Base-by-base conservation (phyloP, 2,113 vertebrate genomes). In the Peucedramus taeniatus region DNA sequence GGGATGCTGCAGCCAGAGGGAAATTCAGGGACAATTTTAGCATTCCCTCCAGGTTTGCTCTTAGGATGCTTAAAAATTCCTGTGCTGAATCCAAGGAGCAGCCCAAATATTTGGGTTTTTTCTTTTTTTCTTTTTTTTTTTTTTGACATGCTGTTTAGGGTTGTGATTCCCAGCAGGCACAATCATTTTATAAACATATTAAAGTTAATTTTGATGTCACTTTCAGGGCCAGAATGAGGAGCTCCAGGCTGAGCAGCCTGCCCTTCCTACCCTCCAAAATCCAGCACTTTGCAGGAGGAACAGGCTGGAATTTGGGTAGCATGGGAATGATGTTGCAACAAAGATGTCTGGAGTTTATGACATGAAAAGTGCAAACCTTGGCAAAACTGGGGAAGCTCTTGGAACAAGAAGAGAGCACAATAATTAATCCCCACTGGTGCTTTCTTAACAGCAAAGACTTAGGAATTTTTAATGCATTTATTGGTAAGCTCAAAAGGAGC, bases 271-370 rank as follows among this genome's bases (percentile, higher is more conserved):
- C 39, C n/a, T 23, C 40, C 16, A 37, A 3, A 40, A 27, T 7
- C 8, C 9, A 16, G 1, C 23, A 3, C 5, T 39, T 14, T 15
- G 2, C 53, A 26, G 57, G 61, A 42, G 21, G 33, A 26, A 8
- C 1, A 4, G 15, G 6, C 66, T 79, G 85, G 78, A 21, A 15
- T 74, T 23, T 1, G 20, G 69, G 45, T 1, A 23, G 71, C 33
- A 30, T 9, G 8, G 42, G 27, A 3, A 33, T 33, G 65, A 28
- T 5, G 17, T 9, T 37, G 13, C 37, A 24, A 3, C 1, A 0
- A 66, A 53, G 40, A 51, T 44, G 68, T 28, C 19, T 22, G 10
- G 57, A 24, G 26, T 42, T 83, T 26, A 4, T 27, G 37, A 31
- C 0, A 2, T 35, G 30, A 39, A 54, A 94, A 72, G 39, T 93